Base-by-base conservation (phyloP, 2,113 vertebrate genomes). In the Mesembrinibis cayennensis region DNA sequence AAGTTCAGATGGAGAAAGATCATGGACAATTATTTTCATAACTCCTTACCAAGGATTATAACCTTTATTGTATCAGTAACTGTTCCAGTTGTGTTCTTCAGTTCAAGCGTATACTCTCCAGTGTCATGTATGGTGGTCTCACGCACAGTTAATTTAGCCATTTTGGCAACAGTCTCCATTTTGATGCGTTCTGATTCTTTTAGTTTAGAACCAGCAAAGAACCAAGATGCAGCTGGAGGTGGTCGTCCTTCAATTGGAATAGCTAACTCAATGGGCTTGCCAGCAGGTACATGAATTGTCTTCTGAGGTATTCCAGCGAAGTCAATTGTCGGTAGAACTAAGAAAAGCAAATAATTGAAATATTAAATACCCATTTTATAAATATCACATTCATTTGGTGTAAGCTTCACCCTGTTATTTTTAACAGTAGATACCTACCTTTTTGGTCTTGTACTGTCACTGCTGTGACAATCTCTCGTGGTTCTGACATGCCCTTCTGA, bases 121-220 rank as follows among this genome's bases (percentile, higher is more conserved):
- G 98, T 99, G 90, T 99, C 99, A 69, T 98, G 98, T 89, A 99
- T 99, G 53, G 99, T 99, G 66, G 99, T 99, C 92, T 99, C 98
- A 59, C 98, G 98, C 79, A 99, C 96, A 38, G 98, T 99, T 94
- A 99, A 97, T 95, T 99, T 99, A 84, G 98, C 95, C 90, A 97
- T 98, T 97, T 99, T 99, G 61, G 97, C 98, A 25, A 98, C 97
- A 90, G 98, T 99, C 98, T 99, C 98, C 40, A 99, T 98, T 93
- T 99, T 99, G 80, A 99, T 96, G 50, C 99, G 99, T 38, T 99
- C 99, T 89, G 98, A 98, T 97, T 98, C 98, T 97, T 98, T 99
- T 53, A 99, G 61, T 97, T 98, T 99, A 63, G 98, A 98, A 66
- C 99, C 99, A 92, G 97, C 93, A 88, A 99, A 99, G 98, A 98